Evolutionary conservation across 1,140 invertebrate genomes (phyloP).

Genomic region (Chrysoperla carnea): DNA sequence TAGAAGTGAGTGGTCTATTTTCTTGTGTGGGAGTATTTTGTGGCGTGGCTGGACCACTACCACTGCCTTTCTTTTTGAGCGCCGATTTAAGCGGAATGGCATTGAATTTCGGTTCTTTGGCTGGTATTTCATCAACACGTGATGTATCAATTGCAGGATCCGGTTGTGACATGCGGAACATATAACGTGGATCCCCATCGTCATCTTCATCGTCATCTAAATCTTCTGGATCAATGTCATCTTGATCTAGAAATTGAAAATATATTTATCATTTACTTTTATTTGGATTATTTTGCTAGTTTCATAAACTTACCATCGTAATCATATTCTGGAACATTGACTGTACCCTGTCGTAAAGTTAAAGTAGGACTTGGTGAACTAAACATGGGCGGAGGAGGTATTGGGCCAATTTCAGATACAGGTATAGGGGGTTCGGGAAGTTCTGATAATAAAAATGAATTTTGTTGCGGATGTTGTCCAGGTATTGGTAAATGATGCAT

Average conservation of each 20-base stretch:
- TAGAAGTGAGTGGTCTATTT: slow-evolving; percentile 42
- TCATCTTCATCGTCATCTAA: slow-evolving; percentile 37
- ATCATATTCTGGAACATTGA: slow-evolving; percentile 34
- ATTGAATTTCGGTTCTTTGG: slow-evolving; percentile 74
- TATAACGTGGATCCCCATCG: slow-evolving; percentile 27
- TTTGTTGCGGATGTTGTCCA: slow-evolving; percentile 14
- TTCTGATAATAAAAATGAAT: slow-evolving; percentile 46
- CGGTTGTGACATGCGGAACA: slow-evolving; percentile 31
- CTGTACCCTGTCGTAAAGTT: slow-evolving; percentile 24
- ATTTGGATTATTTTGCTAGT: no score
- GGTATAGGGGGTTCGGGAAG: slow-evolving; percentile 81
- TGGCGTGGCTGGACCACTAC: slow-evolving; percentile 38
- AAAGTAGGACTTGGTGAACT: slow-evolving; percentile 68
- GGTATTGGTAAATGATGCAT: slow-evolving; percentile 24
- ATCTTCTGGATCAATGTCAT: slow-evolving; percentile 30
- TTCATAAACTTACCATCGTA: slow-evolving; percentile 37
- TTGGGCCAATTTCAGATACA: slow-evolving; percentile 81
- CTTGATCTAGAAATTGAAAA: slow-evolving; percentile 20
- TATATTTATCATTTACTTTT: no score
- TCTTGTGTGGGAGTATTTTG: slow-evolving; percentile 63
- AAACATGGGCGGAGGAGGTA: slow-evolving; percentile 90
- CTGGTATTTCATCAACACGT: slow-evolving; percentile 73
- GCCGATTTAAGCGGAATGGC: slow-evolving; percentile 80
- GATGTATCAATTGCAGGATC: slow-evolving; percentile 56
- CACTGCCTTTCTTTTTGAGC: slow-evolving; percentile 61